Base-by-base conservation (phyloP, 2,888 invertebrate genomes). In the Macrophya alboannulata region DNA sequence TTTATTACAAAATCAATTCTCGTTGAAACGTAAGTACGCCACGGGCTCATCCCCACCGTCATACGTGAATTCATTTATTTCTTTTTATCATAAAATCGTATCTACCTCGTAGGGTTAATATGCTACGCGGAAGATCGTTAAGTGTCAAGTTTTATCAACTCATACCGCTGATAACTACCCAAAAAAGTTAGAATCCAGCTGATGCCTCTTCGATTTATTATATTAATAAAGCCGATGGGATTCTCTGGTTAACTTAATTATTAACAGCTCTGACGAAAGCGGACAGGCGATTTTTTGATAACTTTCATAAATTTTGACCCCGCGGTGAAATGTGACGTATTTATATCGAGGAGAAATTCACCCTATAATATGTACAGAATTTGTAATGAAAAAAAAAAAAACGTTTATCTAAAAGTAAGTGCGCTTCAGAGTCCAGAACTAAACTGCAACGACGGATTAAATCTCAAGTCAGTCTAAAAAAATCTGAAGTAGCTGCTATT, bases 1-100 rank as follows among this genome's bases (percentile, higher is more conserved):
- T 62, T 62, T 21, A 59, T 59, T 43, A 62, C 21, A 62, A 81
- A 81, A 81, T 81, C 59, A 81, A 81, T 81, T 62, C 62, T 81
- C 21, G 79, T 62, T 81, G 6, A 81, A 62, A 21, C 21, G 17
- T 25, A 25, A 3, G n/a, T 25, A 25, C 10, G n/a, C 45, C 21
- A 45, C 15, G 21, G 8, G 45, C 6, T 21, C 5, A 4, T 17
- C 2, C 2, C 40, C 37, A 5, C 37, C 17, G 71, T 71, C 37
- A n/a, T 55, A 31, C 77, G 40, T 74, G 21, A 62, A 4, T 74
- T n/a, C 45, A 12, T 45, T 74, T n/a, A n/a, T n/a, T n/a, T n/a
- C n/a, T n/a, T n/a, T 21, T 45, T 5, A 12, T n/a, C 12, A 21
- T 21, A 62, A 10, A 10, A 62, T 25, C 62, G 62, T 62, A 43